Evolutionary conservation across 2,113 vertebrate species (phyloP), one percentile per base, ranked within the genome.

Genomic region (Osmerus mordax): DNA sequence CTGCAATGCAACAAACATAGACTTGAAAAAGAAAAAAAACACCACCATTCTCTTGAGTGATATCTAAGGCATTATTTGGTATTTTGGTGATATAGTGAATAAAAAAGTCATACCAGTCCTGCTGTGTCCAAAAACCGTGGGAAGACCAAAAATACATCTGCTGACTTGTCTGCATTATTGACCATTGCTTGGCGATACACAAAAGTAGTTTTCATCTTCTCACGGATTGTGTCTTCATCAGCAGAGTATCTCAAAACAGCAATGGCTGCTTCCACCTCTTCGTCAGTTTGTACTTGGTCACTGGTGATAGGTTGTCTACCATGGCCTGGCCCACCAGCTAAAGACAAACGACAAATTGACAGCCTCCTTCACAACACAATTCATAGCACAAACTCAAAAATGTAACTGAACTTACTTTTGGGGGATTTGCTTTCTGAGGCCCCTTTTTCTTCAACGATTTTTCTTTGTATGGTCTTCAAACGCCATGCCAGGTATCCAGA

Each of bases 381-480:
- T 47, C 19, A 66, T 13, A 8, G 41, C n/a, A 47, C 16, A 47
- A 47, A 66, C n/a, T n/a, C 65, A 19, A 9, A 19, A 19, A 66
- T 66, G 65, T 66, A 66, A 19, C n/a, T 52, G 19, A 66, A 66
- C 41, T 19, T 66, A 66, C 65, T 18, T 66, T 52, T 52, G 68
- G 67, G 54, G 29, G 11, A 70, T 60, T 60, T 60, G 53, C 55
- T 36, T 36, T 6, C 7, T 36, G 32, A 36, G 32, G 32, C 32
- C 32, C 32, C 32, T 36, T 28, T 28, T 28, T 28, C 25, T 28
- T 28, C 25, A 28, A 3, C 25, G 25, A 28, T 28, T 28, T 71
- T 63, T 71, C 32, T 71, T 71, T 71, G 70, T 23, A 63, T 63
- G 70, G 59, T 63, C 59, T 52, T 71, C 58, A 71, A 64, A 23